Base-by-base conservation (phyloP, 1,140 invertebrate species). In the Neuroterus valhalla region DNA sequence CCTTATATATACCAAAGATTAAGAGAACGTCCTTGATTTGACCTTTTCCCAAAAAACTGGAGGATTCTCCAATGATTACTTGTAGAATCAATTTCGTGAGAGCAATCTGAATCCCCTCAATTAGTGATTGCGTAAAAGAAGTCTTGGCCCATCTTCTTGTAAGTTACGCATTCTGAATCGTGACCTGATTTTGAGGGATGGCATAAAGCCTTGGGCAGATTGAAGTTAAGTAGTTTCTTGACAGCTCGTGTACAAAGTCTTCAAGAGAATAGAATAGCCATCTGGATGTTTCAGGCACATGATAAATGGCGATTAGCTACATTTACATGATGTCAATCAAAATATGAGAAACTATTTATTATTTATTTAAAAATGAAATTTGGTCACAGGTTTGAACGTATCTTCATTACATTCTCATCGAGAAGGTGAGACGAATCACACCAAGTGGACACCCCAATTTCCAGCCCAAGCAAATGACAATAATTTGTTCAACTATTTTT, bases 81-180 rank as follows among this genome's bases (percentile, higher is more conserved):
- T 17, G 17, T 45, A 15, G 19, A 19, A 69, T 69, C 44, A 17
- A 15, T 15, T 44, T 14, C 26, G 42, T 31, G 72, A 74, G 69
- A 74, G 72, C 69, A 66, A 74, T 74, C 72, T 69, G 72, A 69
- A 74, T 74, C 48, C 69, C 46, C 31, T 67, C 72, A 74, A 68
- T 74, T 26, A 67, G 15, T 12, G 48, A 69, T 74, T 44, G 55
- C 71, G 71, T 26, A 72, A 72, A 62, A 62, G 31, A n/a, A 62
- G 52, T 55, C 2, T 15, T 38, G 31, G 31, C 26, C 26, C 55
- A 62, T 62, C 55, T 62, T 62, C 31, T 26, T n/a, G 55, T 62
- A 38, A 62, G 31, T 62, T 26, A 38, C 23, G 31, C 55, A 62
- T 62, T 62, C 3, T 5, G 55, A 62, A 62, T 62, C 55, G 55